These are phyloP conservation scores for Wiebesia pumilae DNA, from an alignment of 1,140 invertebrate genomes.

Conservation along the genomic window DNA sequence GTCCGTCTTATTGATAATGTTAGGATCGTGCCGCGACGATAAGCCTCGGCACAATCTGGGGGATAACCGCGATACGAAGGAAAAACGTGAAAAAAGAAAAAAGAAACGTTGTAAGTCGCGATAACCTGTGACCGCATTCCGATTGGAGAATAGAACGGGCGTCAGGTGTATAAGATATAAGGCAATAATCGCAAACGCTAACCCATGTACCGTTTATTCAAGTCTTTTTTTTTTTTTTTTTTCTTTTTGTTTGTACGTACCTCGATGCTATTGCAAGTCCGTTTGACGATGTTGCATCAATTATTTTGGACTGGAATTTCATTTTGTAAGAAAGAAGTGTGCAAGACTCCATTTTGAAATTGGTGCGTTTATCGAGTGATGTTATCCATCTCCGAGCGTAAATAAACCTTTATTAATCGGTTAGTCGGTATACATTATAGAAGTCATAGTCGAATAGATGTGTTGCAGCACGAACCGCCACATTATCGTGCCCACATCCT, in stretches of 20 bases:
- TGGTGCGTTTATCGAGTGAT: background rate
- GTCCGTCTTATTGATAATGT: background rate
- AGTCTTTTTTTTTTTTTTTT: background rate
- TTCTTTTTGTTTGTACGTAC: background rate
- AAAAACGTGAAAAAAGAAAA: background rate
- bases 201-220: background rate
- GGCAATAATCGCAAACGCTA: background rate
- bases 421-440: background rate
- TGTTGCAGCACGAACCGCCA: too few species aligned
- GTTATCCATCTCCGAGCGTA: background rate
- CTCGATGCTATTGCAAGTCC: background rate
- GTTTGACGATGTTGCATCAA: background rate
- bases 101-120: background rate
- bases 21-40: background rate
- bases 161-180: background rate
- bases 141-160: background rate
- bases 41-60: background rate
- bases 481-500: background rate
- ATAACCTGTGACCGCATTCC: conserved; percentile 35
- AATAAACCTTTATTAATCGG: background rate
- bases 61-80: background rate
- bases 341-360: background rate
- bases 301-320: background rate
- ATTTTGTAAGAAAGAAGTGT: background rate
- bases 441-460: too few species aligned